These are phyloP conservation scores for Cataglyphis rosenhaueri DNA, from an alignment of 2,888 invertebrate species.

Conservation along the genomic window DNA sequence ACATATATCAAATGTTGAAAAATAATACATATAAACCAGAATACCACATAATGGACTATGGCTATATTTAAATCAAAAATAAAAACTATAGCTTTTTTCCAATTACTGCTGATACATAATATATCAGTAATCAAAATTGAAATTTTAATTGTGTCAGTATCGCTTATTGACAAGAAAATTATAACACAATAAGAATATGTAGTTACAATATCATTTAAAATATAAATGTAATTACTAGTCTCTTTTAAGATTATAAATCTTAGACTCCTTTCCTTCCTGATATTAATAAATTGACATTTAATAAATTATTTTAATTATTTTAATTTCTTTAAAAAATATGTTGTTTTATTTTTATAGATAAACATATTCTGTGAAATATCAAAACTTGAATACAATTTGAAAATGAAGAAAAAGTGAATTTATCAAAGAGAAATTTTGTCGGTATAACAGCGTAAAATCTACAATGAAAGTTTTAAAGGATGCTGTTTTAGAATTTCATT, in stretches of 20 bases:
- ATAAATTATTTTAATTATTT: conserved; percentile 18
- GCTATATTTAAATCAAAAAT: neutral
- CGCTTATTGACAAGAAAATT: conserved; percentile 4
- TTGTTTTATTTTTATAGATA: neutral
- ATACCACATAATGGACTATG: neutral
- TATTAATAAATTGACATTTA: conserved; percentile 18
- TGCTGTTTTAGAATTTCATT: neutral
- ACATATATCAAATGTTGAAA: neutral
- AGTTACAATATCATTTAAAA: conserved; percentile 1
- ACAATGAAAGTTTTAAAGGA: conserved; percentile 28
- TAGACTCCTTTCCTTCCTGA: neutral
- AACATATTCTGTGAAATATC: neutral
- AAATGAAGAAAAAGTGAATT: neutral
- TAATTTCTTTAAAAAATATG: neutral
- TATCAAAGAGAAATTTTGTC: conserved; percentile 1
- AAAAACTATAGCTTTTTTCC: neutral
- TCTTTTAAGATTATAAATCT: neutral
- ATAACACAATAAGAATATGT: neutral
- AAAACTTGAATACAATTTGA: neutral
- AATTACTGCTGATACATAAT: neutral
- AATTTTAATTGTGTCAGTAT: neutral
- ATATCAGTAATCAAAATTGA: neutral
- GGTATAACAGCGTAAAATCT: neutral
- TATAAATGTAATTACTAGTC: neutral
- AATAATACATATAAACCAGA: neutral